A percentile compares a stretch with the other conserved stretches of the same genome.
These are phyloP conservation scores for Drosophila anceps DNA, from an alignment of 2,888 invertebrate genomes.

Conservation along the genomic window DNA sequence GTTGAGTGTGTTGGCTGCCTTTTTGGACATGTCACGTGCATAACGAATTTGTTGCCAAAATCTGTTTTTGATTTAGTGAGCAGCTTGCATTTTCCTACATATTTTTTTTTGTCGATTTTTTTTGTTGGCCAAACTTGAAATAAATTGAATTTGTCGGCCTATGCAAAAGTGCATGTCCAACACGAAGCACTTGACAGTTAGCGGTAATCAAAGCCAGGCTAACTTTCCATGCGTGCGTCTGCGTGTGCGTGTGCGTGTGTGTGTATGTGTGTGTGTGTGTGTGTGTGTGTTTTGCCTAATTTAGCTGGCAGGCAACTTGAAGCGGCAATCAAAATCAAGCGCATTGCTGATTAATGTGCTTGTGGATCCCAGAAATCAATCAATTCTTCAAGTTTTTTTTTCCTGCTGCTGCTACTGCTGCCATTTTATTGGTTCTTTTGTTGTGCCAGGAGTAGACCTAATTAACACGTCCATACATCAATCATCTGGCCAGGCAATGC, in stretches of 20 bases:
- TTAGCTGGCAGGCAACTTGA: slow-evolving; percentile 47
- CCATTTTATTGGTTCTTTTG: slow-evolving; percentile 49
- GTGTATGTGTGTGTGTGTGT: slow-evolving; percentile 1
- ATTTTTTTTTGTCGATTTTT: slow-evolving; percentile 14
- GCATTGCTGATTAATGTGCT: slow-evolving; percentile 75
- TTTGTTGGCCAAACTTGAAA: slow-evolving; percentile 60
- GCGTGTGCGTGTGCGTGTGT: slow-evolving; percentile 3
- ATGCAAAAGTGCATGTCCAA: slow-evolving; percentile 67
- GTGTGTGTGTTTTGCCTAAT: slow-evolving; percentile 40
- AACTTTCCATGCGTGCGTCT: slow-evolving; percentile 33
- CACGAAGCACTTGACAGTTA: slow-evolving; percentile 64
- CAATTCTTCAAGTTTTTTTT: slow-evolving; percentile 69
- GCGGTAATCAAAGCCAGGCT: slow-evolving; percentile 66
- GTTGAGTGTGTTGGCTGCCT: slow-evolving; percentile 38
- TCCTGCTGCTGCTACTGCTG: slow-evolving; percentile 21
- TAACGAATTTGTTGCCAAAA: slow-evolving; percentile 80
- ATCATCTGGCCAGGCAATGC: slow-evolving; percentile 65
- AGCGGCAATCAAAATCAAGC: slow-evolving; percentile 68
- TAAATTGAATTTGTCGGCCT: slow-evolving; percentile 73
- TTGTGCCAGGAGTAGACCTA: slow-evolving; percentile 73
- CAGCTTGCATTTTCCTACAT: slow-evolving; percentile 68
- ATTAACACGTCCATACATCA: slow-evolving; percentile 82
- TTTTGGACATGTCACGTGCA: slow-evolving; percentile 79
- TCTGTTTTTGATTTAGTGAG: slow-evolving; percentile 80
- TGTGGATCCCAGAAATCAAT: slow-evolving; percentile 70